phyloP scores from a whole-genome alignment of 2,888 invertebrate genomes.

The Pyrrhia umbra region DNA sequence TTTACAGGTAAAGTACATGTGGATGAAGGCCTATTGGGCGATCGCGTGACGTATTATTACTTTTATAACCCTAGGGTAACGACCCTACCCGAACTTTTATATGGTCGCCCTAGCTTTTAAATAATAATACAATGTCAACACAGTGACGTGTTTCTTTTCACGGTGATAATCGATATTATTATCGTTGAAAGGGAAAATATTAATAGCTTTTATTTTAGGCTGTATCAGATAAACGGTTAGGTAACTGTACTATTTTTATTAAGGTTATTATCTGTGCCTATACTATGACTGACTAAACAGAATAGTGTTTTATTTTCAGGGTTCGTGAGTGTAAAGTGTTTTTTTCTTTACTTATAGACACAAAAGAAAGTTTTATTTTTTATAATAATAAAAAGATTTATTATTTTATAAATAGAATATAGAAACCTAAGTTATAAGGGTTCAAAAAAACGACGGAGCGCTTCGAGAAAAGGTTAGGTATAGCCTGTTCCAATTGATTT shows the following conservation, averaged over 20 bases:
- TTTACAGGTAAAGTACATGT: neutral
- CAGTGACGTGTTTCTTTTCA: constrained; percentile 39
- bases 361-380: too few species aligned
- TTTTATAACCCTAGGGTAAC: constrained; percentile 62
- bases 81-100: constrained; percentile 61
- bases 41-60: constrained; percentile 66
- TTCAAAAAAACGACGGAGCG: too few species aligned
- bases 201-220: neutral
- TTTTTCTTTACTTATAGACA: too few species aligned
- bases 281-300: too few species aligned
- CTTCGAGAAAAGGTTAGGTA: too few species aligned
- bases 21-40: constrained; percentile 28
- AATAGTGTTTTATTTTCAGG: neutral
- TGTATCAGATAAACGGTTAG: neutral
- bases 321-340: neutral
- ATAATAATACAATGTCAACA: constrained; percentile 61
- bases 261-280: too few species aligned
- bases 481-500: too few species aligned
- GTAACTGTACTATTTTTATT: neutral
- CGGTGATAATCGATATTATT: constrained; percentile 48
- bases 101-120: constrained; percentile 47
- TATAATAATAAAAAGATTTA: too few species aligned
- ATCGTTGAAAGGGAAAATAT: neutral
- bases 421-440: too few species aligned
- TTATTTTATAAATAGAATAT: too few species aligned